Percentiles rank a stretch among this genome's conserved stretches.
These are phyloP conservation scores for Ptychadena robeensis DNA, from an alignment of 2,797 vertebrate species.

Conservation along the genomic window DNA sequence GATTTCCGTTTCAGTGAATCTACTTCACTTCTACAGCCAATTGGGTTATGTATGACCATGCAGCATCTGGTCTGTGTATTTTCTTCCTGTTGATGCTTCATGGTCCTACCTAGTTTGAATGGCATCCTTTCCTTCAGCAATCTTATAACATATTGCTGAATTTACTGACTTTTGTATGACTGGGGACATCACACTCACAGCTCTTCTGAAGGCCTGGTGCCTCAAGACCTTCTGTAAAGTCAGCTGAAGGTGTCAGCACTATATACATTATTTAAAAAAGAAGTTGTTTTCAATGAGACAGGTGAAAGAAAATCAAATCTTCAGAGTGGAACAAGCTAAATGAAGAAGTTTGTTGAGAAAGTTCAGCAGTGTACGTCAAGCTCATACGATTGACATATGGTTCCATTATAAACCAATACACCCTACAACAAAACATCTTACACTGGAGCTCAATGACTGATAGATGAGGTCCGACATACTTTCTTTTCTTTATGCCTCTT, in stretches of 20 bases:
- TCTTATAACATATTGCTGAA: no score
- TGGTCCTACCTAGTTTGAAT: no score
- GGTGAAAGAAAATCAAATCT: not conserved
- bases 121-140: no score
- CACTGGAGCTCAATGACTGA: not conserved
- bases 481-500: slow-evolving; percentile 23
- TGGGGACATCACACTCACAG: not conserved
- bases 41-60: no score
- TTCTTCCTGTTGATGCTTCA: no score
- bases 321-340: not conserved
- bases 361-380: not conserved
- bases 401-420: slow-evolving; percentile 10
- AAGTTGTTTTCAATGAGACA: not conserved
- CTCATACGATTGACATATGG: slow-evolving; percentile 36
- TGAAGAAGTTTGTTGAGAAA: slow-evolving; percentile 9
- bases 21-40: no score
- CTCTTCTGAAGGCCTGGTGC: not conserved
- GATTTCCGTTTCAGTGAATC: no score
- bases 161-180: no score
- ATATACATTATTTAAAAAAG: not conserved
- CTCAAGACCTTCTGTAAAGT: not conserved
- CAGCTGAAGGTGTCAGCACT: not conserved
- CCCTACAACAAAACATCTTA: slow-evolving; percentile 1
- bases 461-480: slow-evolving; percentile 22
- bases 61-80: no score